Percentiles rank a stretch among this genome's conserved stretches.
Conservation (phyloP, 2,797 vertebrate species). For the Lepus oiostolus region DNA sequence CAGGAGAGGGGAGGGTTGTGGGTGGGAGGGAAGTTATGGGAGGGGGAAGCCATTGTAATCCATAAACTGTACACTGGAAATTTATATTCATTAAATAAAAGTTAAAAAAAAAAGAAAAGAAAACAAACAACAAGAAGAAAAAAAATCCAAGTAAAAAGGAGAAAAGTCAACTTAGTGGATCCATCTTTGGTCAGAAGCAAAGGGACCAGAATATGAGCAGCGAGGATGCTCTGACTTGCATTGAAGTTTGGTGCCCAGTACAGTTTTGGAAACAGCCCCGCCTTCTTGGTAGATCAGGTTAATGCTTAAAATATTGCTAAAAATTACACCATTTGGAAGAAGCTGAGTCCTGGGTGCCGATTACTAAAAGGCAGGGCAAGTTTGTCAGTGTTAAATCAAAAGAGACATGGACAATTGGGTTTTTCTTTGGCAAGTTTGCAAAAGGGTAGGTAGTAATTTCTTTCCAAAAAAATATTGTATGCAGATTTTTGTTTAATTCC, state of each 20-base stretch:
- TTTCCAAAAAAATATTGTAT: slow-evolving; percentile 4
- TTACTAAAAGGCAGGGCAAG: neutral
- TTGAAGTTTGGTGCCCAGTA: neutral
- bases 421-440: neutral
- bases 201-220: neutral
- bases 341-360: neutral
- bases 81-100: no score
- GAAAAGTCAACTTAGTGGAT: neutral
- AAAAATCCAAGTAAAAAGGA: neutral
- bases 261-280: neutral
- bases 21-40: no score
- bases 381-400: neutral
- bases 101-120: no score
- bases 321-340: neutral
- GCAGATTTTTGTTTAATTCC: neutral
- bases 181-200: neutral
- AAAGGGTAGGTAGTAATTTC: neutral
- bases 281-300: neutral
- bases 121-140: neutral
- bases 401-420: neutral
- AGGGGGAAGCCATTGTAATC: no score
- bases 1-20: no score
- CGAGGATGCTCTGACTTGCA: neutral
- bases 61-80: no score
- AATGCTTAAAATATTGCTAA: neutral